These are phyloP conservation scores for Anorthoa munda DNA, from an alignment of 2,888 invertebrate genomes.

Conservation along the genomic window DNA sequence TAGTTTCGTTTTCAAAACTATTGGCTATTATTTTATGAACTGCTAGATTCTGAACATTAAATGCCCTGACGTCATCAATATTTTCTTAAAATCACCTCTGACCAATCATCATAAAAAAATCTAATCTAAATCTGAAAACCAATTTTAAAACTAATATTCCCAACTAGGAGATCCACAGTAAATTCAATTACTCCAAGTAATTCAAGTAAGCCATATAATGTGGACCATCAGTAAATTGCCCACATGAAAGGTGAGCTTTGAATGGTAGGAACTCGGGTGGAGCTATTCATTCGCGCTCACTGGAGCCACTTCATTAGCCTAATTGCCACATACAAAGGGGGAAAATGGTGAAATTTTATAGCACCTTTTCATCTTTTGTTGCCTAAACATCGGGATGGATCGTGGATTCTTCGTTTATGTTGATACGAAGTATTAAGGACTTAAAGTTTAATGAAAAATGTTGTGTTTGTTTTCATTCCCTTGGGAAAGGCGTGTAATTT, in stretches of 20 bases:
- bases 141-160: slow-evolving; percentile 28
- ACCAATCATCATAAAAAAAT: neutral
- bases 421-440: slow-evolving; percentile 38
- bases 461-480: slow-evolving; percentile 29
- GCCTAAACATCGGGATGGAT: slow-evolving; percentile 74
- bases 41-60: neutral
- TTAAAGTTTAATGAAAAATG: slow-evolving; percentile 57
- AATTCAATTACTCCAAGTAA: slow-evolving; percentile 72
- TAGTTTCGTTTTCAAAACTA: neutral
- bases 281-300: slow-evolving; percentile 85
- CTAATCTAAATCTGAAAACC: slow-evolving; percentile 10
- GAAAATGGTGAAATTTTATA: slow-evolving; percentile 87
- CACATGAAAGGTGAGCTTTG: slow-evolving; percentile 88
- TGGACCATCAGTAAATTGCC: slow-evolving; percentile 87
- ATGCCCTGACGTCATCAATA: too few species aligned
- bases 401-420: slow-evolving; percentile 65
- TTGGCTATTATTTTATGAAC: neutral
- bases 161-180: slow-evolving; percentile 42
- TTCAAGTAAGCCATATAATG: slow-evolving; percentile 80
- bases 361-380: slow-evolving; percentile 87
- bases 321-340: slow-evolving; percentile 88
- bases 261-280: slow-evolving; percentile 84
- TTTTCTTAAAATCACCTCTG: neutral
- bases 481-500: slow-evolving; percentile 31
- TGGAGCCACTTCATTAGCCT: slow-evolving; percentile 88